phyloP scores from a whole-genome alignment of 2,797 vertebrate genomes.

The Ispidina picta region DNA sequence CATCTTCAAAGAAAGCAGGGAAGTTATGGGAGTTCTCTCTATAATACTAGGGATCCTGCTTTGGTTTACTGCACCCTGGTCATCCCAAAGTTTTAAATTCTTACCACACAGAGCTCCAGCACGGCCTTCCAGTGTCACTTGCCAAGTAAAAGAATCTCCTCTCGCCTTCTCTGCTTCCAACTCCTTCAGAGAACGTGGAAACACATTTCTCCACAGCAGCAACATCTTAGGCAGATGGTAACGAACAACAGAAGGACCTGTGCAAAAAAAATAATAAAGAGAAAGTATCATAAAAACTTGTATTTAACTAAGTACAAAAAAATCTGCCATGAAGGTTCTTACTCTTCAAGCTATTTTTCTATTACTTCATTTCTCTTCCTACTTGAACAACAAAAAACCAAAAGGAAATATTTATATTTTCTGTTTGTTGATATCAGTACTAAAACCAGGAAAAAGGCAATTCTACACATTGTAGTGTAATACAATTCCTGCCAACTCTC shows the following conservation, averaged over 20 bases:
- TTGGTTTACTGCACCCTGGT: neutral
- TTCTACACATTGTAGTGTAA: neutral
- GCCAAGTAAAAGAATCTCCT: slow-evolving; percentile 98
- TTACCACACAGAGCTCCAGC: slow-evolving; percentile 97
- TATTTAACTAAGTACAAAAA: neutral
- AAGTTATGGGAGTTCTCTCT: neutral
- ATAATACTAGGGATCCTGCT: neutral
- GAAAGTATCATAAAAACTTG: neutral
- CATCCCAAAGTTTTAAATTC: neutral
- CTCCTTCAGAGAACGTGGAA: slow-evolving; percentile 97
- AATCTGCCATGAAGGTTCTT: neutral
- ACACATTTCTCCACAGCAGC: slow-evolving; percentile 95
- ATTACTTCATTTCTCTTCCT: neutral
- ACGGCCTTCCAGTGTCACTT: slow-evolving; percentile 96
- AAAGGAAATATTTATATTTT: neutral
- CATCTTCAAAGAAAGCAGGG: neutral
- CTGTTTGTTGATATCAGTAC: neutral
- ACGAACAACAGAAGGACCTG: slow-evolving; percentile 94
- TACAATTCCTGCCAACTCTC: neutral
- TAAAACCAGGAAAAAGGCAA: neutral
- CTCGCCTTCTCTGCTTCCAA: slow-evolving; percentile 96
- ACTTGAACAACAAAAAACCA: neutral
- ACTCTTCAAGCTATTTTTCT: neutral
- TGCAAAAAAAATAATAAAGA: neutral
- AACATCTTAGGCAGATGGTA: slow-evolving; percentile 99